These are phyloP conservation scores for Catamblyrhynchus diadema DNA, from an alignment of 2,797 vertebrate genomes.

Conservation along the genomic window DNA sequence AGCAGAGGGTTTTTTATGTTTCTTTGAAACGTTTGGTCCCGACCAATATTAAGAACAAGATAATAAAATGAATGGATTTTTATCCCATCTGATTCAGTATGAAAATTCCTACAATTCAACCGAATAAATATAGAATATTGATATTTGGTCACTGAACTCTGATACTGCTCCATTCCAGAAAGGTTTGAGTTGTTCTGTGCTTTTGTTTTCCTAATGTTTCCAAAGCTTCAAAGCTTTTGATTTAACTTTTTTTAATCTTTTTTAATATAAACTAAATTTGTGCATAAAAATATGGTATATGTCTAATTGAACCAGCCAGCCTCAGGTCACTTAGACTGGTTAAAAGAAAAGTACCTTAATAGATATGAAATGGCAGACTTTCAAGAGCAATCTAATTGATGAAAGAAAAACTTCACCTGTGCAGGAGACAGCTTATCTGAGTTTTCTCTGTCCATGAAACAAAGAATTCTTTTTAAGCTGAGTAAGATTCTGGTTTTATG, in stretches of 20 bases:
- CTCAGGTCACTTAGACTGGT: neutral
- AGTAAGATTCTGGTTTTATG: neutral
- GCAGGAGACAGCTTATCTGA: fast-evolving
- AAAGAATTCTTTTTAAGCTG: neutral
- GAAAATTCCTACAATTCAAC: neutral
- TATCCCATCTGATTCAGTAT: neutral
- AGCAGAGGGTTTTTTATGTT: neutral
- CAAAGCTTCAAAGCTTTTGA: neutral
- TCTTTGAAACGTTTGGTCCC: neutral
- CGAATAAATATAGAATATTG: neutral
- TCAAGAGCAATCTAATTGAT: neutral
- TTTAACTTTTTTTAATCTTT: neutral
- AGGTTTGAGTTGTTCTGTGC: neutral
- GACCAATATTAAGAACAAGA: neutral
- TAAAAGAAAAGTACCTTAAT: neutral
- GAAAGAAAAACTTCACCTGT: neutral
- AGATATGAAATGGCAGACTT: neutral
- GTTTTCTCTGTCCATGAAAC: neutral
- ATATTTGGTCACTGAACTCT: neutral
- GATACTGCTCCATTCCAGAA: neutral
- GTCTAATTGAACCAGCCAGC: neutral
- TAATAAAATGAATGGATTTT: neutral
- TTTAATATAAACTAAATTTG: neutral
- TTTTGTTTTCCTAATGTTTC: neutral
- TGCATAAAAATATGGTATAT: neutral